Conservation (phyloP, 2,797 vertebrate genomes). For the Rhyacichthys aspro region DNA sequence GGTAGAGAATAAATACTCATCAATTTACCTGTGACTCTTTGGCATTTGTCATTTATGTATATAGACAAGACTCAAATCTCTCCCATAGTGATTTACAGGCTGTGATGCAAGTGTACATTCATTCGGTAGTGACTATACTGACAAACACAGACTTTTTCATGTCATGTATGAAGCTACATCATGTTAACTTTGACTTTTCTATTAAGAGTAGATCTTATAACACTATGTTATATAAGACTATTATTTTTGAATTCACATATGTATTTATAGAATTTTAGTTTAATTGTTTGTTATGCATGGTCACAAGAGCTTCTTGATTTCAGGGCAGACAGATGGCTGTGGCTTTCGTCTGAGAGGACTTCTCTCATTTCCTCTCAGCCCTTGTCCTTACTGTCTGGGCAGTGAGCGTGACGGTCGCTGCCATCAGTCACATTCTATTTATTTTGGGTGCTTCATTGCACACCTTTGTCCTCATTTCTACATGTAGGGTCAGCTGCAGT, state of each 20-base stretch:
- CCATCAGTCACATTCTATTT: slow-evolving; percentile 75
- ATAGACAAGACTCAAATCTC: too few relatives aligned
- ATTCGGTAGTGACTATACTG: not conserved
- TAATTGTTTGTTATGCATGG: slow-evolving; percentile 16
- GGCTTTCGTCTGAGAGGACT: slow-evolving; percentile 43
- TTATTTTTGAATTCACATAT: too few relatives aligned
- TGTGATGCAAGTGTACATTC: too few relatives aligned
- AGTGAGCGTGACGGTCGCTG: slow-evolving; percentile 65
- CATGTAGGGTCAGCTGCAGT: slow-evolving; percentile 67
- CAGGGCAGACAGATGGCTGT: slow-evolving; percentile 45
- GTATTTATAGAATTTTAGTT: too few relatives aligned
- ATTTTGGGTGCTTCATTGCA: slow-evolving; percentile 66
- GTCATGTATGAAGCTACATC: not conserved
- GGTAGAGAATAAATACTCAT: slow-evolving; percentile 27
- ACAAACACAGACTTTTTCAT: not conserved
- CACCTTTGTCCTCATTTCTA: slow-evolving; percentile 74
- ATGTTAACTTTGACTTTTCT: not conserved
- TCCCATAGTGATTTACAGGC: too few relatives aligned
- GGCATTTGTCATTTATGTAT: too few relatives aligned
- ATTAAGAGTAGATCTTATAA: too few relatives aligned
- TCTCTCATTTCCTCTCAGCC: slow-evolving; percentile 61
- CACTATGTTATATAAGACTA: too few relatives aligned
- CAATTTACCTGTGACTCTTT: not conserved
- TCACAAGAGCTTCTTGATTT: slow-evolving; percentile 33
- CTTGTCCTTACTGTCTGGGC: slow-evolving; percentile 50